A percentile compares a stretch with the other conserved stretches of the same genome.
phyloP scores from a whole-genome alignment of 2,797 vertebrate genomes.

The Streptopelia turtur region DNA sequence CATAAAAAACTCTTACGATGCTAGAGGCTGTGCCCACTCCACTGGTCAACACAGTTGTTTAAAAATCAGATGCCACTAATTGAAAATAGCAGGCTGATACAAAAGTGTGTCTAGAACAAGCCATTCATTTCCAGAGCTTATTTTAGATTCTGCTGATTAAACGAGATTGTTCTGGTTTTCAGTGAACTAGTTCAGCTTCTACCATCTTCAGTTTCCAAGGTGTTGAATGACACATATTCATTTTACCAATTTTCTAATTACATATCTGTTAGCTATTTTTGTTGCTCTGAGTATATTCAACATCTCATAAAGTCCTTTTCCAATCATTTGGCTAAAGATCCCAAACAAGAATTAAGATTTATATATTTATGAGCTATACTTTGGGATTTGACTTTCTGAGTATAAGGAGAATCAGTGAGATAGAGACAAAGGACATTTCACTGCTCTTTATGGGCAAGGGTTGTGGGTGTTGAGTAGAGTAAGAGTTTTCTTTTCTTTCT shows the following conservation, averaged over 20 bases:
- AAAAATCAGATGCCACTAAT: not conserved
- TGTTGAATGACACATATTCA: not conserved
- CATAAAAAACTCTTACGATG: not conserved
- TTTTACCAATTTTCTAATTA: not conserved
- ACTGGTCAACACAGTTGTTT: not conserved
- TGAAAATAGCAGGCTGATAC: not conserved
- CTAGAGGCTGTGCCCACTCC: not conserved
- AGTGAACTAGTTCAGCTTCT: not conserved
- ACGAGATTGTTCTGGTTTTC: not conserved
- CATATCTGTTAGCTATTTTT: not conserved
- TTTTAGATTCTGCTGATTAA: constrained; percentile 15
- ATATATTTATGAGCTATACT: not conserved
- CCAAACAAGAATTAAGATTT: not conserved
- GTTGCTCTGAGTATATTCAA: not conserved
- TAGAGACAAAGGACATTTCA: not conserved
- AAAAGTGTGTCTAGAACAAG: not conserved
- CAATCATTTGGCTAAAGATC: not conserved
- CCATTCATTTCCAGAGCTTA: not conserved
- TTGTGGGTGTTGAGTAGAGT: not conserved
- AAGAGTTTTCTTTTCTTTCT: constrained; percentile 46
- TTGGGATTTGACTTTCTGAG: not conserved
- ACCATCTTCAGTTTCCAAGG: not conserved
- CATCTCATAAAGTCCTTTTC: not conserved
- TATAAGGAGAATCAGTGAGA: not conserved
- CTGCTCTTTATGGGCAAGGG: not conserved